Evolutionary conservation across 2,888 invertebrate genomes (phyloP), one percentile per base, ranked within the genome.

Genomic region (Netelia melanura): DNA sequence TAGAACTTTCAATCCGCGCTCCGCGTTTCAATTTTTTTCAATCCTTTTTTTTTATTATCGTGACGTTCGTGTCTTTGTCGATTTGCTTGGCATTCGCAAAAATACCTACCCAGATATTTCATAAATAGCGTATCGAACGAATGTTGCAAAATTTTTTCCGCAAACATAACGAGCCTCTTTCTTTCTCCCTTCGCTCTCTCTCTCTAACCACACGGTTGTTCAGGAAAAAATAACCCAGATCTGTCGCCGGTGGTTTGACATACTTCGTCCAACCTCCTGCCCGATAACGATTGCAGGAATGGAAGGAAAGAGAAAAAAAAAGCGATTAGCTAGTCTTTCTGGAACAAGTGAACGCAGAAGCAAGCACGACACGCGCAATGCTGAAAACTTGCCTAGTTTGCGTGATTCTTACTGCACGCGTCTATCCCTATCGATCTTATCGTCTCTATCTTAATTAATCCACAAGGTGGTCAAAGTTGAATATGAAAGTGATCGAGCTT

Each of bases 401-500:
- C 86, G 86, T 86, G 87, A 86, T 86, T 81, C 56, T 14, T 10
- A 70, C 78, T 72, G 43, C 64, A 68, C 75, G 62, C 65, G 88
- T 88, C 88, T 78, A 84, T 84, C 82, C 75, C 30, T 71, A 17
- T 70, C 87, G 90, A 90, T 89, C 86, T 82, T 86, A 88, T 89
- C 87, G 87, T 88, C 87, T 84, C 30, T 89, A 89, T 90, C 88
- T 90, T 87, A 89, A 90, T 90, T 89, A 89, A 87, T 70, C 80
- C 58, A 52, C 48, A 68, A 38, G 43, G 70, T 30, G 76, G 43
- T 17, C 61, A 30, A 30, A 3, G 6, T 30, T 5, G 30, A 30
- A 30, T 30, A 5, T 30, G 30, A 30, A 30, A 30, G 30, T 30
- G 5, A 30, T 30, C 30, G 30, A 30, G 5, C 30, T 30, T 30